Conservation (phyloP, 2,113 vertebrate species). For the Nycticebus coucang region DNA sequence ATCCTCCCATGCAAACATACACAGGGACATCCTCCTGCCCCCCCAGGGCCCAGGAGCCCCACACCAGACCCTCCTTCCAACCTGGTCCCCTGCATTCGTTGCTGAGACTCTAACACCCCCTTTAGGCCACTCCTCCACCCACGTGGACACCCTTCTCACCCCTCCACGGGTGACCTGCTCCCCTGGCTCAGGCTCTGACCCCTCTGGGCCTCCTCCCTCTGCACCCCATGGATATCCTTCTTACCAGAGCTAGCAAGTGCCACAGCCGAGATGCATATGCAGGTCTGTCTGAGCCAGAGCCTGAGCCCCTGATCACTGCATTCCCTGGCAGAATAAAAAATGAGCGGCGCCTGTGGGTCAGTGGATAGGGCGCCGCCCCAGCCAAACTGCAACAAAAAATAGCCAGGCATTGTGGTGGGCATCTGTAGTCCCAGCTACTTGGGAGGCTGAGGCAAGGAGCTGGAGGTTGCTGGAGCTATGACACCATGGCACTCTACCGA, state of each 20-base stretch:
- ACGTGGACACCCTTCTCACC: rapidly evolving
- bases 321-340: not conserved
- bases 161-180: not conserved
- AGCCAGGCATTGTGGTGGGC: no score
- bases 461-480: no score
- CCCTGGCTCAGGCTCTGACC: not conserved
- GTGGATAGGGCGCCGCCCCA: no score
- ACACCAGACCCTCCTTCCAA: not conserved
- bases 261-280: not conserved
- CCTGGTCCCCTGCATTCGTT: no score
- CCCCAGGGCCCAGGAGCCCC: rapidly evolving
- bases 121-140: no score
- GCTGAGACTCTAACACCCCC: not conserved
- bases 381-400: no score
- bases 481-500: no score
- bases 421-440: no score
- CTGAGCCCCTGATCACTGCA: rapidly evolving
- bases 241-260: not conserved
- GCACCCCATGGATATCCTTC: rapidly evolving
- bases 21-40: not conserved
- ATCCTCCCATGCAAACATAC: not conserved
- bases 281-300: not conserved
- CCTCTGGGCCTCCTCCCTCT: no score
- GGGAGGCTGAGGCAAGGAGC: no score
- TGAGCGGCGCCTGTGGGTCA: no score